These are phyloP conservation scores for Herpetotheres cachinnans DNA, from an alignment of 2,113 vertebrate species.

Conservation along the genomic window DNA sequence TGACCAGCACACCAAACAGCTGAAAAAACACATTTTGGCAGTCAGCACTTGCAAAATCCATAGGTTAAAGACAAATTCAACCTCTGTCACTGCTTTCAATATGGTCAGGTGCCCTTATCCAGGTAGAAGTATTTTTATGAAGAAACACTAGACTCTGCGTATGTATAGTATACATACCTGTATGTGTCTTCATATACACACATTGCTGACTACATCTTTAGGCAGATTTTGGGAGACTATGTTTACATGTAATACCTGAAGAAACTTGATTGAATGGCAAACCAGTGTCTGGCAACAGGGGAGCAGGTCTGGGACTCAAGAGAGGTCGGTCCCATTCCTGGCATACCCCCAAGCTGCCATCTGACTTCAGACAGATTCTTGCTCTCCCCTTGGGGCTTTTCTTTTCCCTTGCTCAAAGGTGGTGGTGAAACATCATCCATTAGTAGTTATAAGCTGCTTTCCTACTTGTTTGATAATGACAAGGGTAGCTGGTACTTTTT, in stretches of 20 bases:
- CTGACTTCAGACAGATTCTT: background rate
- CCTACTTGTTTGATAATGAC: background rate
- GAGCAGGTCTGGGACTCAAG: background rate
- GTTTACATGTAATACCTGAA: background rate
- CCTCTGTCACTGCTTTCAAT: background rate
- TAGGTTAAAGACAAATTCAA: constrained; percentile 37
- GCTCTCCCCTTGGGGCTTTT: background rate
- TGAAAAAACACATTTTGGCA: constrained; percentile 58
- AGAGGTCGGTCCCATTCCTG: background rate
- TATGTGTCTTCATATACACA: background rate
- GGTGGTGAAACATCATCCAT: background rate
- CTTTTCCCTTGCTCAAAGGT: background rate
- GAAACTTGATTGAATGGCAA: background rate
- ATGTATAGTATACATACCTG: background rate
- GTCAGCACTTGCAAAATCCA: constrained; percentile 18
- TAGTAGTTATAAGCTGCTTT: background rate
- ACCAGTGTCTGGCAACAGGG: background rate
- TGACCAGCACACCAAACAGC: background rate
- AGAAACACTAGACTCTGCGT: background rate
- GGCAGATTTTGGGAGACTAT: background rate
- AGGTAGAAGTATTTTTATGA: background rate
- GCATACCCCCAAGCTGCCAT: background rate
- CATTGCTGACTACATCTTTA: background rate
- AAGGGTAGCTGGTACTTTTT: background rate
- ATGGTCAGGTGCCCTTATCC: background rate